Conservation (phyloP, 2,797 vertebrate genomes). For the Erpetoichthys calabaricus region DNA sequence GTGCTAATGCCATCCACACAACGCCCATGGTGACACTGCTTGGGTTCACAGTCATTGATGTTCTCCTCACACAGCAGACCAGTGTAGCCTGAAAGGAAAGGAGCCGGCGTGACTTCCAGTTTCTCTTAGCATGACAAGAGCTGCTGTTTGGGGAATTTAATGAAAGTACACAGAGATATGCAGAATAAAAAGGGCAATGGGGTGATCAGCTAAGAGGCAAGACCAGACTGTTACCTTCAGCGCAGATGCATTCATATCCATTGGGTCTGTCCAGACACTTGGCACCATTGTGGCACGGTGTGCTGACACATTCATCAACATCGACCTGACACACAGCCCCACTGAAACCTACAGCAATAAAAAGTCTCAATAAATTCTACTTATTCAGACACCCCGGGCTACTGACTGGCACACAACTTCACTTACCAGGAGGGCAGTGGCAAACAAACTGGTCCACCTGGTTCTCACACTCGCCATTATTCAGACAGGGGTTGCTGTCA, state of each 20-base stretch:
- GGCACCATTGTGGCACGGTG: conserved; percentile 61
- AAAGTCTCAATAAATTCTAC: neutral
- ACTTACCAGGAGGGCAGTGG: conserved; percentile 74
- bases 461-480: conserved; percentile 74
- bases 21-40: conserved; percentile 74
- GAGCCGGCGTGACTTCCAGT: conserved; percentile 28
- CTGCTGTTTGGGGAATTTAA: conserved; percentile 7
- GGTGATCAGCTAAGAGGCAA: no score
- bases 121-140: conserved; percentile 29
- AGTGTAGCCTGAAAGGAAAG: conserved; percentile 57
- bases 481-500: conserved; percentile 79
- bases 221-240: conserved; percentile 46
- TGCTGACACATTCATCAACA: conserved; percentile 64
- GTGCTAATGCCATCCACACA: conserved; percentile 80
- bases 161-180: no score
- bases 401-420: neutral
- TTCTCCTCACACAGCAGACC: conserved; percentile 70
- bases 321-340: conserved; percentile 61
- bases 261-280: conserved; percentile 63
- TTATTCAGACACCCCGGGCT: neutral
- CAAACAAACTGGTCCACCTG: conserved; percentile 78
- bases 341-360: conserved; percentile 45
- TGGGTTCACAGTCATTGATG: conserved; percentile 74
- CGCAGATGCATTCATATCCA: conserved; percentile 61
- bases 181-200: no score